Conservation (phyloP, 2,888 invertebrate genomes). For the Uloborus plumipes region DNA sequence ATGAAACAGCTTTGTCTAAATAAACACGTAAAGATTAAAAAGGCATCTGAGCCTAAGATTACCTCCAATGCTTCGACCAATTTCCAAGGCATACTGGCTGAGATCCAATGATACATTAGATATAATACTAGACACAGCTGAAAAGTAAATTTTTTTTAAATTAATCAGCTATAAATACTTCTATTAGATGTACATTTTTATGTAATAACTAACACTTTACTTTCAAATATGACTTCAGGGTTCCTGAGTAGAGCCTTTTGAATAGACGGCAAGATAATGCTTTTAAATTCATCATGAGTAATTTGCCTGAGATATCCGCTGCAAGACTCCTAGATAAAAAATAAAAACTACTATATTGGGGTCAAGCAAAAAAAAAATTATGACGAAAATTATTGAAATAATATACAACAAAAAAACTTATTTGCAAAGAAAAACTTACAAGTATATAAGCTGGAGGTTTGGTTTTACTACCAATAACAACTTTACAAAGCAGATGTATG, state of each 20-base stretch:
- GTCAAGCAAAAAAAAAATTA: background rate
- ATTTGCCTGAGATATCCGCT: conserved; percentile 57
- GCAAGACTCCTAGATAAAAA: conserved; percentile 41
- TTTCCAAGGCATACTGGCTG: conserved; percentile 82
- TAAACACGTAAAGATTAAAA: too few relatives aligned
- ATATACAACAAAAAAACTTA: background rate
- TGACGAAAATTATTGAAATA: background rate
- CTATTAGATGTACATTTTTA: background rate
- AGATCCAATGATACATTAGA: conserved; percentile 81
- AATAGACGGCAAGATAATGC: conserved; percentile 83
- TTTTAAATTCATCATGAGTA: conserved; percentile 77
- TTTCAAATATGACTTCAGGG: conserved; percentile 90
- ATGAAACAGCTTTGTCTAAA: too few relatives aligned
- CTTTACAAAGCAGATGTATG: conserved; percentile 38
- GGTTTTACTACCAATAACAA: conserved; percentile 54
- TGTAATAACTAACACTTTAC: conserved; percentile 68
- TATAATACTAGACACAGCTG: conserved; percentile 81
- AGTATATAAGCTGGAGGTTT: conserved; percentile 53
- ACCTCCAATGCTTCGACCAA: conserved; percentile 78
- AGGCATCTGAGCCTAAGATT: too few relatives aligned
- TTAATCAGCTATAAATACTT: background rate
- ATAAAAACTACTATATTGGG: background rate
- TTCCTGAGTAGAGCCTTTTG: conserved; percentile 93
- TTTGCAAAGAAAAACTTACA: conserved; percentile 28
- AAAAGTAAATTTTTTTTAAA: conserved; percentile 43